Conservation (phyloP, 2,888 invertebrate genomes). For the Melanostoma scalare region DNA sequence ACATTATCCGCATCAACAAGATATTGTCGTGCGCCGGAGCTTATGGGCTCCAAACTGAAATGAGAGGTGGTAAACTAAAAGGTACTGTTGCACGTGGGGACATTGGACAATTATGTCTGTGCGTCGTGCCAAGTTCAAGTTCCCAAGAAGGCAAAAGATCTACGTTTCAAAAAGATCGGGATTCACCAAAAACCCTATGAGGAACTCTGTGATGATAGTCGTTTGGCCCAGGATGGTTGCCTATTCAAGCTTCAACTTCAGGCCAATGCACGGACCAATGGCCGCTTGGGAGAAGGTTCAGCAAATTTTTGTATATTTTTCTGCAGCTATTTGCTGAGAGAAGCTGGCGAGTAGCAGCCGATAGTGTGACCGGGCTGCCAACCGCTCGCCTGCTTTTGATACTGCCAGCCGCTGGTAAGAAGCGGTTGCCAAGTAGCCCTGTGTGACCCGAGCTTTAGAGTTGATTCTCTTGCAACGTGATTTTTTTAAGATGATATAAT, state of each 20-base stretch:
- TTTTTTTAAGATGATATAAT: conserved; percentile 36
- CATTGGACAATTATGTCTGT: conserved; percentile 99
- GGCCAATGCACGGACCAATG: conserved; percentile 97
- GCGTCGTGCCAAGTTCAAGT: conserved; percentile 99
- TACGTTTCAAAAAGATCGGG: conserved; percentile 99
- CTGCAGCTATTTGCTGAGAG: too few species aligned
- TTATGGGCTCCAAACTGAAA: conserved; percentile 99
- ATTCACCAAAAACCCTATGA: conserved; percentile 99
- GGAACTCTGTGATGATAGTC: conserved; percentile 90
- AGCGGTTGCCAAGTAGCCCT: too few species aligned
- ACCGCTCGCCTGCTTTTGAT: too few species aligned
- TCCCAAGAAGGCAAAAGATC: conserved; percentile 99
- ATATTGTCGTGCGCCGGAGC: conserved; percentile 99
- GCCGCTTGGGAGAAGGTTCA: conserved; percentile 95
- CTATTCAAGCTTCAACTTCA: conserved; percentile 97
- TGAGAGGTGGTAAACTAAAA: conserved; percentile 99
- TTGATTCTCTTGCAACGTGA: conserved; percentile 28
- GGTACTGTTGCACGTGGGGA: conserved; percentile 99
- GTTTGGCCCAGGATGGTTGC: conserved; percentile 95
- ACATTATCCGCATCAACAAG: conserved; percentile 99
- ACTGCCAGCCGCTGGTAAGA: too few species aligned
- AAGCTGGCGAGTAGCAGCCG: too few species aligned
- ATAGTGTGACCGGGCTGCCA: too few species aligned
- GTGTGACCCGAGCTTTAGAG: background rate
- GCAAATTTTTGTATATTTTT: conserved; percentile 55